Conservation (phyloP, 2,888 invertebrate species). For the Diaprepes abbreviatus region DNA sequence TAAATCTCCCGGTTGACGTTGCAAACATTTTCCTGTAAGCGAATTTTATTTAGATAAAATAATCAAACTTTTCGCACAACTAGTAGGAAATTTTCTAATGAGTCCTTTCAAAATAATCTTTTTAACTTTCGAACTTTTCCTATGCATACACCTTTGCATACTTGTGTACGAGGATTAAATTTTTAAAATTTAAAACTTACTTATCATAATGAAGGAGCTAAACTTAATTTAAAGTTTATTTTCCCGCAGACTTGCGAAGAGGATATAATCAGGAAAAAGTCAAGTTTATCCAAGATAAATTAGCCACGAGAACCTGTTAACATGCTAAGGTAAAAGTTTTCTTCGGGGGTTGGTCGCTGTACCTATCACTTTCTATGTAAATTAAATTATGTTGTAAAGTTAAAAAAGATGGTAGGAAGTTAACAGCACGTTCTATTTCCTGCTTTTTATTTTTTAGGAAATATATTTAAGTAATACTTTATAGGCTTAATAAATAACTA, state of each 20-base stretch:
- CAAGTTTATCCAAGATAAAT: conserved; percentile 52
- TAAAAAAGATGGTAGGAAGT: not conserved
- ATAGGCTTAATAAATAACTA: too few relatives aligned
- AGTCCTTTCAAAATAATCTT: not conserved
- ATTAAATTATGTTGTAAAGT: conserved; percentile 62
- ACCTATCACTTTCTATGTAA: conserved; percentile 67
- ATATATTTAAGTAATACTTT: too few relatives aligned
- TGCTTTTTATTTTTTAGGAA: too few relatives aligned
- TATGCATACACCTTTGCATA: conserved; percentile 6
- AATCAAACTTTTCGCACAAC: too few relatives aligned
- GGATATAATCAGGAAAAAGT: conserved; percentile 56
- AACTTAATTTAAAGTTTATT: conserved; percentile 64
- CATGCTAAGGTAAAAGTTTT: conserved; percentile 61
- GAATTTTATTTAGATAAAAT: too few relatives aligned
- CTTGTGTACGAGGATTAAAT: conserved; percentile 43
- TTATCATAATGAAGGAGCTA: conserved; percentile 64
- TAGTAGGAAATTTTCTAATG: not conserved
- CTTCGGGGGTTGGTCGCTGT: conserved; percentile 58
- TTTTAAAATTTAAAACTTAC: conserved; percentile 60
- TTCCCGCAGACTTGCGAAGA: conserved; percentile 46
- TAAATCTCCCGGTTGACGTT: too few relatives aligned
- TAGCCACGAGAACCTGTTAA: conserved; percentile 28
- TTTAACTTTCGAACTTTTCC: not conserved
- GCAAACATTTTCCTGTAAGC: too few relatives aligned
- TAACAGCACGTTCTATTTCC: too few relatives aligned